These are phyloP conservation scores for Coracopsis vasa DNA, from an alignment of 2,113 vertebrate species.

Conservation along the genomic window DNA sequence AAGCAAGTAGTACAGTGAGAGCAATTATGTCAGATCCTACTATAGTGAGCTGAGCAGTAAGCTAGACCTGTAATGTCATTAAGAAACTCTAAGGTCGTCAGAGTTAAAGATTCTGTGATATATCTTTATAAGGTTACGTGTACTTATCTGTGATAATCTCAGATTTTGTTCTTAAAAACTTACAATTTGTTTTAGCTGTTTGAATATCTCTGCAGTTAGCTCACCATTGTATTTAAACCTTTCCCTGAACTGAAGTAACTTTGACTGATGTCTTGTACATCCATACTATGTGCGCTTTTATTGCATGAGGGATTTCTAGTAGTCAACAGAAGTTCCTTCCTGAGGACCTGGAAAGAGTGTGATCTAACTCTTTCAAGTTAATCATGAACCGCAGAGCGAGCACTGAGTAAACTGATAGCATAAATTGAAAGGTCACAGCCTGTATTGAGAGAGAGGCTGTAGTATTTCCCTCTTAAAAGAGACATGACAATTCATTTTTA, in stretches of 20 bases:
- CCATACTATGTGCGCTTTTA: neutral
- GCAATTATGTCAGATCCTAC: neutral
- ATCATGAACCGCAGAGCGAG: slow-evolving; percentile 43
- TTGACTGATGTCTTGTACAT: neutral
- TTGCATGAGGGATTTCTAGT: slow-evolving; percentile 32
- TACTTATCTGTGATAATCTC: neutral
- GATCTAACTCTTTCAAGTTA: slow-evolving; percentile 50
- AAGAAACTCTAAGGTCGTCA: neutral
- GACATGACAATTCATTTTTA: slow-evolving; percentile 18
- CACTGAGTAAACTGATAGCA: slow-evolving; percentile 44
- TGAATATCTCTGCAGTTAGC: neutral
- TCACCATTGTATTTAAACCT: neutral
- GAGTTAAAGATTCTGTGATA: neutral
- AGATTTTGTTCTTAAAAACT: neutral
- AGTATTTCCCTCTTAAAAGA: neutral
- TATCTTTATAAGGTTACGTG: neutral
- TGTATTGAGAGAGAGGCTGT: neutral
- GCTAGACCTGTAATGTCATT: neutral
- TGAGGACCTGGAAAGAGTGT: neutral
- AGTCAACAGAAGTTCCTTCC: slow-evolving; percentile 43
- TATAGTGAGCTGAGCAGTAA: neutral
- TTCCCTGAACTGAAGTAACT: neutral
- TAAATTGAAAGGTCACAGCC: slow-evolving; percentile 57
- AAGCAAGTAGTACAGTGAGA: neutral
- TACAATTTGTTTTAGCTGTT: neutral